Base-by-base conservation (phyloP, 1,140 invertebrate species). In the Hirudo medicinalis region DNA sequence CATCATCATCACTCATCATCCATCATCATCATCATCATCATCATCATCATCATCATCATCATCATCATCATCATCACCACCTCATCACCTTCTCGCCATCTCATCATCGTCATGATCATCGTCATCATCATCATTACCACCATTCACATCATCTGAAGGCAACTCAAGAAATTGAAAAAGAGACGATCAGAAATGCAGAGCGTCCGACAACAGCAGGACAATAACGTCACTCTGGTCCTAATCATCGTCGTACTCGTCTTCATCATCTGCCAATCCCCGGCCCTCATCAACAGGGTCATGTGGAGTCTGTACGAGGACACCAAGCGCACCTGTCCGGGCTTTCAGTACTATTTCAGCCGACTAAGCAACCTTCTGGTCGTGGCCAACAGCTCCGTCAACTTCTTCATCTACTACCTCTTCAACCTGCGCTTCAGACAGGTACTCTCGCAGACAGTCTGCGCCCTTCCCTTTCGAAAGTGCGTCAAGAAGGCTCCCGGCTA, bases 211-310 rank as follows among this genome's bases (percentile, higher is more conserved):
- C 73, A 74, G 70, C 73, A 74, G 60, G 73, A 74, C 70, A 74
- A 74, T 67, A 74, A 74, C 67, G 71, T 74, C 71, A 74, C 73
- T 3, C 54, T 74, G 32, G 73, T 74, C 27, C 71, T 74, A 15
- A 72, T 74, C 49, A 36, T 74, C 66, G 73, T 74, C 71, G 55
- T 74, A 43, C 29, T 74, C 49, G 70, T 74, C 17, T 74, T 74
- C 73, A 71, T 54, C 68, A 43, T 73, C 68, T 73, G 72, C n/a
- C n/a, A n/a, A n/a, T 53, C 69, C 0, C 73, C 73, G 19, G 71
- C 73, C 19, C 67, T 74, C n/a, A 43, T 72, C 71, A 74, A 72
- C 54, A 60, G 71, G 54, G 32, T 74, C 49, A 53, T 74, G 49
- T 74, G 73, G 73, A 57, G 43, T 22, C 19, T 70, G 25, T 54